phyloP scores from a whole-genome alignment of 2,888 invertebrate genomes.

The Tridacna gigas region DNA sequence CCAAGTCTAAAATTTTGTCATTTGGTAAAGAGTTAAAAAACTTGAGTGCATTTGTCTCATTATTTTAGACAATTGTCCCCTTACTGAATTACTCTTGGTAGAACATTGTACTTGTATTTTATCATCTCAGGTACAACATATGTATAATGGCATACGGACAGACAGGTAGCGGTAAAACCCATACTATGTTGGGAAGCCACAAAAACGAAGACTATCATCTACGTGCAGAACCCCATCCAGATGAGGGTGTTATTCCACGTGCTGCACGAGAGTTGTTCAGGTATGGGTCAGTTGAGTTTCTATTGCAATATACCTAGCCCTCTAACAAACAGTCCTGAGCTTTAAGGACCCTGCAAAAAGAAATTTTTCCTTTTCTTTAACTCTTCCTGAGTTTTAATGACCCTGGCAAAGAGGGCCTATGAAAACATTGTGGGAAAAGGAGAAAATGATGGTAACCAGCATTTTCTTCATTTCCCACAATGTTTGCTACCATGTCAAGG shows the following conservation, averaged over 20 bases:
- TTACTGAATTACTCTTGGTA: neutral
- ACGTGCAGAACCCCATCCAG: constrained; percentile 75
- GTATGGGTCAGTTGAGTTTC: constrained; percentile 49
- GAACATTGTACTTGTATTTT: neutral
- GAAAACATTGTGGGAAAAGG: no score
- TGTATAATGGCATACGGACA: constrained; percentile 83
- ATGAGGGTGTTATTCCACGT: constrained; percentile 81
- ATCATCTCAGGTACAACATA: constrained; percentile 76
- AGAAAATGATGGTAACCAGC: no score
- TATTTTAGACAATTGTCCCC: neutral
- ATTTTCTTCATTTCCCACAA: no score
- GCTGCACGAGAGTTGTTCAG: constrained; percentile 81
- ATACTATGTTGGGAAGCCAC: constrained; percentile 82
- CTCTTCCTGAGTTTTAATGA: no score
- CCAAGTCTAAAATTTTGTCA: neutral
- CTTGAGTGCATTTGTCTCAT: neutral
- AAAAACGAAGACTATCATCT: constrained; percentile 79
- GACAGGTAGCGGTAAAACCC: constrained; percentile 82
- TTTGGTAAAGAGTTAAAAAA: neutral
- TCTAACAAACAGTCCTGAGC: no score
- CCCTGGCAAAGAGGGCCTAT: no score
- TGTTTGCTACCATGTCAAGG: no score
- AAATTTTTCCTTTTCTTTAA: no score
- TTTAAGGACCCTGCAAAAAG: no score
- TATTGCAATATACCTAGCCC: no score